These are phyloP conservation scores for Nematopogon swammerdamellus DNA, from an alignment of 2,888 invertebrate species.

Conservation along the genomic window DNA sequence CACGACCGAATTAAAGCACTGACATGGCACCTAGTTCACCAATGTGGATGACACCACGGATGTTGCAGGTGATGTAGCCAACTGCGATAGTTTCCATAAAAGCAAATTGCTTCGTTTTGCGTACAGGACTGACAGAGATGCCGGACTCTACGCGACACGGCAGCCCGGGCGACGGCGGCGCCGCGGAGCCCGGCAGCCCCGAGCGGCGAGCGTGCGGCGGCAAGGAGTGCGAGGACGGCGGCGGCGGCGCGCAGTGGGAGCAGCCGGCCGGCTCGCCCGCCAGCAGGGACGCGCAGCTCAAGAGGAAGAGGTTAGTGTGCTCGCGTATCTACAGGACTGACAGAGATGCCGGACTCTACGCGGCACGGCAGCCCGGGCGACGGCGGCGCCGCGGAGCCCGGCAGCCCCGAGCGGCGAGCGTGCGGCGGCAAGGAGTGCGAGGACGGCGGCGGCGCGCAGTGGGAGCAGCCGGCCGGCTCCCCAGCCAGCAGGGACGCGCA, in stretches of 20 bases:
- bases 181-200: constrained; percentile 42
- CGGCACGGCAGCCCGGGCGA: too few relatives aligned
- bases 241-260: constrained; percentile 31
- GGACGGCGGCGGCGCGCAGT: constrained; percentile 43
- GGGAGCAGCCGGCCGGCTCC: constrained; percentile 52
- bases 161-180: constrained; percentile 48
- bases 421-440: constrained; percentile 22
- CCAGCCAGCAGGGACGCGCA: constrained; percentile 43
- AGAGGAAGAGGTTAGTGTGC: constrained; percentile 43
- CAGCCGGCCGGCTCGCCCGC: constrained; percentile 54
- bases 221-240: background rate
- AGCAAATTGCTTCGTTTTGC: too few relatives aligned
- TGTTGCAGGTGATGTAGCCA: too few relatives aligned
- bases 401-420: too few relatives aligned
- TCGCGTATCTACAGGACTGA: background rate
- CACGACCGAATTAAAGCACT: too few relatives aligned
- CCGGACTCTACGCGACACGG: constrained; percentile 62
- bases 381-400: too few relatives aligned
- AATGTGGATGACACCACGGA: too few relatives aligned
- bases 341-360: constrained; percentile 26
- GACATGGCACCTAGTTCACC: too few relatives aligned
- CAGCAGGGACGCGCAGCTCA: constrained; percentile 31
- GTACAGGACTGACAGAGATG: constrained; percentile 63
- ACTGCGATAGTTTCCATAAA: too few relatives aligned
- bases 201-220: constrained; percentile 46